These are phyloP conservation scores for Colletes latitarsis DNA, from an alignment of 1,140 invertebrate species.

Conservation along the genomic window DNA sequence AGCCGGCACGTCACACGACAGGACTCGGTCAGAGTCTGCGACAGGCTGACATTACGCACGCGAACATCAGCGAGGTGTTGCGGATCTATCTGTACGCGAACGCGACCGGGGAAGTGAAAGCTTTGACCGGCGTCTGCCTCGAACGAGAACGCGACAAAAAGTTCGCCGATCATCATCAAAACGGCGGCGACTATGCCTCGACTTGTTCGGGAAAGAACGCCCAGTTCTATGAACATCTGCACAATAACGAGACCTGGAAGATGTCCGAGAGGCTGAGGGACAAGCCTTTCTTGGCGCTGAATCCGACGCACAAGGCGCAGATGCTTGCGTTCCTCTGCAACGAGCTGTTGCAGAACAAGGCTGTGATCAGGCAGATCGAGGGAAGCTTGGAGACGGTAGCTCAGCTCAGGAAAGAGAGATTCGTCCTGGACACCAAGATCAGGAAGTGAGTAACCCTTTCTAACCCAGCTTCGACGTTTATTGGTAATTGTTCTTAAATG, in stretches of 20 bases:
- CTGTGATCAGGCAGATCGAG: constrained; percentile 91
- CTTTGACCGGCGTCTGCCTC: constrained; percentile 88
- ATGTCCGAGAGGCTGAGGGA: constrained; percentile 88
- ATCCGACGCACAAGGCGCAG: constrained; percentile 91
- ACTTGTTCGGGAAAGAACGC: constrained; percentile 87
- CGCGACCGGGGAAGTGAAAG: constrained; percentile 92
- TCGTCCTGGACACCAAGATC: constrained; percentile 92
- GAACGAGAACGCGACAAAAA: constrained; percentile 89
- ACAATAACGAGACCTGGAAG: constrained; percentile 88
- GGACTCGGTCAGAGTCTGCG: constrained; percentile 93
- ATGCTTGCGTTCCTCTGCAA: constrained; percentile 96
- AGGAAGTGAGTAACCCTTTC: constrained; percentile 86
- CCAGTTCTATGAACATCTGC: constrained; percentile 88
- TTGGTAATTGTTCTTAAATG: background rate
- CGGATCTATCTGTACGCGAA: constrained; percentile 94
- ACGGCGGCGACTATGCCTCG: constrained; percentile 84
- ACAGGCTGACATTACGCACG: constrained; percentile 95
- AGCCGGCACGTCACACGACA: constrained; percentile 92
- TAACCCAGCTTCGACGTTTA: too few species aligned
- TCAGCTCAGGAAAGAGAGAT: constrained; percentile 89
- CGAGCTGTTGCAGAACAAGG: constrained; percentile 95
- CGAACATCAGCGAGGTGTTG: constrained; percentile 95
- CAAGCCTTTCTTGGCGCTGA: constrained; percentile 92
- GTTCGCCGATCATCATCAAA: constrained; percentile 90
- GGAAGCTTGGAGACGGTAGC: constrained; percentile 88